Percentiles rank a stretch among this genome's conserved stretches.
Evolutionary conservation across 64 coral and sea anemone species (phyloP).

Genomic region (Hydrozoanthus tunicans): DNA sequence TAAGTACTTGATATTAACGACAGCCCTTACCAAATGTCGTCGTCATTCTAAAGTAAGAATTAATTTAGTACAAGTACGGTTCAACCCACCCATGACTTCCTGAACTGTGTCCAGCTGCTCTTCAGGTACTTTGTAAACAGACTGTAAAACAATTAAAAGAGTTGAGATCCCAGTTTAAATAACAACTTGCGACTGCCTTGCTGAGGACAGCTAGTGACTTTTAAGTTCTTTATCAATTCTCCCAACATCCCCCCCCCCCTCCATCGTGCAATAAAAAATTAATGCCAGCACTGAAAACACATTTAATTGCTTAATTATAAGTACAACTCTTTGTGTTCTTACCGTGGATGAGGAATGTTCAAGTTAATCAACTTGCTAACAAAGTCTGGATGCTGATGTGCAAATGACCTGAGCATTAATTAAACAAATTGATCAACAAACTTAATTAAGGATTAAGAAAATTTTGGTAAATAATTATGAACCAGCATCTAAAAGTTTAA

Average conservation of each 20-base stretch:
- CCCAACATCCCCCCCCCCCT: neutral
- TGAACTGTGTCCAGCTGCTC: constrained; percentile 27
- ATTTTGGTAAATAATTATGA: too few relatives aligned
- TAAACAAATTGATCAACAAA: neutral
- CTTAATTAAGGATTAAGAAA: too few relatives aligned
- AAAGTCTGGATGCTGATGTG: constrained; percentile 23
- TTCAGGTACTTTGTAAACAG: neutral
- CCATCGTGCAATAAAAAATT: neutral
- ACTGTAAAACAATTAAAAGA: neutral
- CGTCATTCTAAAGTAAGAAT: too few relatives aligned
- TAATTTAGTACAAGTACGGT: neutral
- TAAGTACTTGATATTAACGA: too few relatives aligned
- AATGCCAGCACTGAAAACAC: neutral
- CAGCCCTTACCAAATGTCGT: too few relatives aligned
- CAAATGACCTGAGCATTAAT: neutral
- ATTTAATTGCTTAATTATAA: neutral
- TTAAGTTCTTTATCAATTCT: too few relatives aligned
- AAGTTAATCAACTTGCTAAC: constrained; percentile 27
- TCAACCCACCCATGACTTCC: constrained; percentile 10
- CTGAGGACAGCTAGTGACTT: too few relatives aligned
- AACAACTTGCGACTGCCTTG: neutral
- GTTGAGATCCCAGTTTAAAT: neutral
- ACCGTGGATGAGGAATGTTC: constrained; percentile 37
- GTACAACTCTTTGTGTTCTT: neutral
- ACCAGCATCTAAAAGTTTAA: too few relatives aligned